Evolutionary conservation across 2,797 vertebrate species (phyloP).

Genomic region (Echiichthys vipera): DNA sequence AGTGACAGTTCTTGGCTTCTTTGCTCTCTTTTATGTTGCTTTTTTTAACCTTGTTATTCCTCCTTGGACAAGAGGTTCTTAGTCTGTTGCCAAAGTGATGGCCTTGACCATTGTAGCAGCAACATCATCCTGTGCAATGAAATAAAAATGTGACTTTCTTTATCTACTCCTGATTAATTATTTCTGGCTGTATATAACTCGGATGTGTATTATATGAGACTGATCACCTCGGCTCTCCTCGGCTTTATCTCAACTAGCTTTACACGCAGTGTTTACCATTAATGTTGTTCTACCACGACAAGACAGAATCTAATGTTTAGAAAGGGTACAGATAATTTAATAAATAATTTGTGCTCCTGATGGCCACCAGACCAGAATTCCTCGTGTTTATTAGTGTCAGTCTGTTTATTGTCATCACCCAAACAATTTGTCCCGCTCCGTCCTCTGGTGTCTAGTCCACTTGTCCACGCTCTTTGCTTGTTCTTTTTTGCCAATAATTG

Average conservation of each 20-base stretch:
- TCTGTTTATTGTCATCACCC: conserved; percentile 61
- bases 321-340: conserved; percentile 43
- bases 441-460: conserved; percentile 1
- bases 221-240: background rate
- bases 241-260: conserved; percentile 17
- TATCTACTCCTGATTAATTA: background rate
- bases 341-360: conserved; percentile 63
- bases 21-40: background rate
- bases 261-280: conserved; percentile 5
- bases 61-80: background rate
- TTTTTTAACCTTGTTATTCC: conserved; percentile 14
- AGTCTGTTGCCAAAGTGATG: conserved; percentile 29
- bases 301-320: conserved; percentile 54
- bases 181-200: background rate
- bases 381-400: conserved; percentile 34
- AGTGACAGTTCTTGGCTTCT: background rate
- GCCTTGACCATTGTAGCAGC: conserved; percentile 11
- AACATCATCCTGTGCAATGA: conserved; percentile 21
- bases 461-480: background rate
- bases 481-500: background rate
- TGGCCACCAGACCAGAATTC: conserved; percentile 39
- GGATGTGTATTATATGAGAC: background rate
- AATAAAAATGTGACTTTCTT: conserved; percentile 17
- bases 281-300: background rate
- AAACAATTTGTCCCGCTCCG: conserved; percentile 19